Evolutionary conservation across 1,140 invertebrate species (phyloP).

Genomic region (Rhopalosiphum maidis): DNA sequence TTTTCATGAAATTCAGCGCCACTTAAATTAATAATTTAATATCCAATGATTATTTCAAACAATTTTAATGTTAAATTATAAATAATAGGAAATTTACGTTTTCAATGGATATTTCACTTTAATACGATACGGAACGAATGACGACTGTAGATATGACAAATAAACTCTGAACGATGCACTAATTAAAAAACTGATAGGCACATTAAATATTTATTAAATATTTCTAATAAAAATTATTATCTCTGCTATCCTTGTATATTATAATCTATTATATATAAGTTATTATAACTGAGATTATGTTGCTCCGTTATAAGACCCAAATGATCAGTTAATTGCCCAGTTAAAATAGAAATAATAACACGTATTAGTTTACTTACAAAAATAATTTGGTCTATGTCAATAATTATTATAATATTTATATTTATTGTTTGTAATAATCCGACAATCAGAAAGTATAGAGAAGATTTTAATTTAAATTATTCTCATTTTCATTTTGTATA

Average conservation of each 20-base stretch:
- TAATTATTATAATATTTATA: too few species aligned
- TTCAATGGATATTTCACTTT: neutral
- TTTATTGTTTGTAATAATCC: neutral
- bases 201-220: constrained; percentile 20
- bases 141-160: neutral
- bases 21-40: neutral
- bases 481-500: neutral
- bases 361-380: neutral
- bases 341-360: neutral
- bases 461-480: neutral
- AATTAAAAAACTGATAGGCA: neutral
- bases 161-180: neutral
- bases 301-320: neutral
- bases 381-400: neutral
- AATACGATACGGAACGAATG: neutral
- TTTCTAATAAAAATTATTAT: neutral
- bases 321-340: neutral
- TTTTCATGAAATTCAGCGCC: neutral
- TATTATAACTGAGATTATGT: neutral
- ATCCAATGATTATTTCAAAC: neutral
- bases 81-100: neutral
- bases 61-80: neutral
- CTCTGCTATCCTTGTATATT: neutral
- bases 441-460: neutral
- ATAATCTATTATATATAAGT: constrained; percentile 3